Conservation (phyloP, 2,113 vertebrate species). For the Cryptotis parvus region DNA sequence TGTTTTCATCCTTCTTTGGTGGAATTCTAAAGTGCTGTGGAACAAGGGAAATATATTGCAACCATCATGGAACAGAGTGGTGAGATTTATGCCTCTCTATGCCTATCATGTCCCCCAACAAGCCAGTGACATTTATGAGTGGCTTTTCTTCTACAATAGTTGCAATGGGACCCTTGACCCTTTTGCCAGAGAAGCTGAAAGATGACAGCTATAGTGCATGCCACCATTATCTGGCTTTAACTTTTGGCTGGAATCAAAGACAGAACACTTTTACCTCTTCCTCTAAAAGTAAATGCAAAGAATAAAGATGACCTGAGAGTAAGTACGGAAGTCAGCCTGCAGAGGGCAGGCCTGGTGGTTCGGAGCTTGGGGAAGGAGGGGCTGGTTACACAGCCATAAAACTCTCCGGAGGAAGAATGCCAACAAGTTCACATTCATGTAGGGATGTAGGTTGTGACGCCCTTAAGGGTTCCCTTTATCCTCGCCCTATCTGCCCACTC, state of each 20-base stretch:
- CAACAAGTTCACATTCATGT: accelerated
- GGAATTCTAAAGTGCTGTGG: background rate
- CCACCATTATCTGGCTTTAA: background rate
- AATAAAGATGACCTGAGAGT: background rate
- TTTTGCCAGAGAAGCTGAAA: background rate
- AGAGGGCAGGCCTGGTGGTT: too few relatives aligned
- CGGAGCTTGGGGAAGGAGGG: too few relatives aligned
- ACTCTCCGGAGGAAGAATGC: background rate
- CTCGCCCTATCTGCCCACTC: too few relatives aligned
- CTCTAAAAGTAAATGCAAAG: background rate
- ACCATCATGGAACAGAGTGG: too few relatives aligned
- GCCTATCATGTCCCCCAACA: background rate
- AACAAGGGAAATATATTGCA: background rate
- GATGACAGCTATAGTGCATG: background rate
- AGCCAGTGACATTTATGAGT: background rate
- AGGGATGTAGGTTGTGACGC: background rate
- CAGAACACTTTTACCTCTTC: background rate
- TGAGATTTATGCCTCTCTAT: too few relatives aligned
- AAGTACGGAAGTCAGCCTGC: too few relatives aligned
- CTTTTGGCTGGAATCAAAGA: background rate
- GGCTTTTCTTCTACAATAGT: background rate
- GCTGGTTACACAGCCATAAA: too few relatives aligned
- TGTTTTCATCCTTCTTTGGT: background rate
- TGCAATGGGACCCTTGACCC: background rate
- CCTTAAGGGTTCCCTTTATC: too few relatives aligned